Evolutionary conservation across 2,888 invertebrate genomes (phyloP), one percentile per base, ranked within the genome.

Genomic region (Automeris io): DNA sequence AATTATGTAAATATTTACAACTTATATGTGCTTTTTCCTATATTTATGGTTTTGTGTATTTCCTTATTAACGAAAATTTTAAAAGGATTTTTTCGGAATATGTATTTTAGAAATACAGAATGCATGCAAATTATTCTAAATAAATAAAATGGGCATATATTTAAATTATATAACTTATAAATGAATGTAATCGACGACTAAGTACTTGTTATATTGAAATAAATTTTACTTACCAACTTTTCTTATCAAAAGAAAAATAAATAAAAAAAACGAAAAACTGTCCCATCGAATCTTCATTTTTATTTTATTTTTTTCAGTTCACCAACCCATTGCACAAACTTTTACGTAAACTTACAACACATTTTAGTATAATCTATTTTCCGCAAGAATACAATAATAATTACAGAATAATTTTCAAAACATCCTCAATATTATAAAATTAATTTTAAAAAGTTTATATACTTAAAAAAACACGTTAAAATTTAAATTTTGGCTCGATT

Each of bases 201-300:
- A n/a, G n/a, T n/a, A n/a, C n/a, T n/a, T n/a, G n/a, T n/a, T n/a
- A n/a, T n/a, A n/a, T 5, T 23, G 11, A 26, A 12, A 43, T 21
- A 41, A 46, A 40, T 46, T 38, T 37, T 40, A 79, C 83, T 82
- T 57, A 83, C 83, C 78, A 46, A 74, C 67, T 54, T 58, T 55
- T 12, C 58, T 61, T 33, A 55, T 45, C 25, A 59, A 53, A 32
- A 69, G 45, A 49, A 72, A 55, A 42, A 78, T 54, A 47, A 77
- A 49, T 47, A 78, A 62, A 51, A 72, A 62, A 47, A 64, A 68
- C 55, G 69, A 54, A 54, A 75, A 47, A 63, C 55, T 61, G 61
- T 64, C 58, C 69, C 63, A 67, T 57, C 60, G 61, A 57, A 68
- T 62, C 63, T 61, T 62, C 78, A 80, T 80, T 68, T 75, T 78